These are phyloP conservation scores for Nautilus pompilius DNA, from an alignment of 1,140 invertebrate genomes.

Conservation along the genomic window DNA sequence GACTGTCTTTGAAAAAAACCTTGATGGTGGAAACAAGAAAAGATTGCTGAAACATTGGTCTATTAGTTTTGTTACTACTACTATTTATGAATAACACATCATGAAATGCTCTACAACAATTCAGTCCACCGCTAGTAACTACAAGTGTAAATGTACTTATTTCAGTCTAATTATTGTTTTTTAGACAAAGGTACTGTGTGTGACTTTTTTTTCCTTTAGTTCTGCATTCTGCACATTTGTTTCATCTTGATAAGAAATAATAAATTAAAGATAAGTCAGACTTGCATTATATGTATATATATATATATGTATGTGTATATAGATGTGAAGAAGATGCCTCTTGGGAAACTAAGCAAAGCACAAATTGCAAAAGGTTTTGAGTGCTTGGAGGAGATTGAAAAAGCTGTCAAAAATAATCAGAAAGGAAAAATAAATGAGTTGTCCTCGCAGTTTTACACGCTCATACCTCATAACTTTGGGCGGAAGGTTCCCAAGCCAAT, in stretches of 20 bases:
- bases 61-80: too few relatives aligned
- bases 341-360: conserved; percentile 58
- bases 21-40: too few relatives aligned
- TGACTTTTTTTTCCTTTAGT: too few relatives aligned
- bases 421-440: conserved; percentile 29
- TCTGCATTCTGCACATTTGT: background rate
- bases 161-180: too few relatives aligned
- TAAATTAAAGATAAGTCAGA: background rate
- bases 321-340: conserved; percentile 60
- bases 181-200: too few relatives aligned
- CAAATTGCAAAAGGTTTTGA: conserved; percentile 60
- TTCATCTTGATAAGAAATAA: background rate
- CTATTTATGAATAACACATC: too few relatives aligned
- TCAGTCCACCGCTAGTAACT: too few relatives aligned
- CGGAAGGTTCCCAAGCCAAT: conserved; percentile 51
- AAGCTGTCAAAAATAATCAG: conserved; percentile 36
- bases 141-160: too few relatives aligned
- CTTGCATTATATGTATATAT: background rate
- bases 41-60: too few relatives aligned
- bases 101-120: too few relatives aligned
- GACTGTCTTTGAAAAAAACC: too few relatives aligned
- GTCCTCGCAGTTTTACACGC: conserved; percentile 56
- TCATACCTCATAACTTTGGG: conserved; percentile 59
- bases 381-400: conserved; percentile 54
- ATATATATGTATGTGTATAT: too few relatives aligned